Base-by-base conservation (phyloP, 2,888 invertebrate genomes). In the Erebia ligea region DNA sequence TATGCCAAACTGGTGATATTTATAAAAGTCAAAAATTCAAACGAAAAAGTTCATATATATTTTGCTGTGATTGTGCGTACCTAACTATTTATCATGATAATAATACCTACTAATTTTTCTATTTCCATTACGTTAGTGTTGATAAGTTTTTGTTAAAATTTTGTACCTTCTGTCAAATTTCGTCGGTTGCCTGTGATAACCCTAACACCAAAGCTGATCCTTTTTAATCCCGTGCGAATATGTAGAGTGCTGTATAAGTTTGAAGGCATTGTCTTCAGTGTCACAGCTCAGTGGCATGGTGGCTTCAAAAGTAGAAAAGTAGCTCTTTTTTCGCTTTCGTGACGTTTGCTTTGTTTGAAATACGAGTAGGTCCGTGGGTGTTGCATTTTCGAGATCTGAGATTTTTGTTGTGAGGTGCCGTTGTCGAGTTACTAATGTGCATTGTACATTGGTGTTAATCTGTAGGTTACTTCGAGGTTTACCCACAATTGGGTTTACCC, bases 231-330 rank as follows among this genome's bases (percentile, higher is more conserved):
- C 48, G n/a, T n/a, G 25, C 52, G 21, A 50, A 19, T 13, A 48
- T 15, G 50, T 21, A 63, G 45, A 63, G 50, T 17, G 25, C 52
- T 52, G 34, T 25, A 52, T 25, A 34, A n/a, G 13, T 64, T 52
- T 54, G 52, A 64, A 17, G 42, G 61, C 61, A 11, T 61, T 61
- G 61, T 61, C 19, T 61, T 42, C 19, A 42, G 42, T 42, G 42
- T 15, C 34, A 6, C 34, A 17, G 1, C 42, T 42, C 59, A 11
- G 17, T 61, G 42, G 61, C 19, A 19, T 10, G 10, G 34, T 40
- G 40, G 40, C 59, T 40, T 19, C 61, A 40, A 61, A 61, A 61
- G 40, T 58, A 40, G 40, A 40, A 61, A 61, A 61, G 58, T 58
- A 40, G 58, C 58, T 40, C 40, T 58, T 40, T 34, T 58, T 9